A percentile compares a stretch with the other conserved stretches of the same genome.
Evolutionary conservation across 2,797 vertebrate species (phyloP).

Genomic region (Mionectes olivaceus): DNA sequence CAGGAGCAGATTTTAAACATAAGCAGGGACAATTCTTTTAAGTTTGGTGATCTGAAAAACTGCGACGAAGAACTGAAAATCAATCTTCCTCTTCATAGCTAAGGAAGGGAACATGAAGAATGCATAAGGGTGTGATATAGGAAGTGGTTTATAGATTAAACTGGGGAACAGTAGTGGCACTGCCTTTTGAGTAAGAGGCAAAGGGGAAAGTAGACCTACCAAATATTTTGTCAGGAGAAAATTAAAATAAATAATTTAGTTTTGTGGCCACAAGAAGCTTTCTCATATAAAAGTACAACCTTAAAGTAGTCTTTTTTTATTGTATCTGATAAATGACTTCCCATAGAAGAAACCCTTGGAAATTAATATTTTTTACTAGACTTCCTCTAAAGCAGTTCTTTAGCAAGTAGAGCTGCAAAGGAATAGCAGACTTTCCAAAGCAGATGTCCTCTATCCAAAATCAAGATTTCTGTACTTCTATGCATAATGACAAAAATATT

Average conservation of each 20-base stretch:
- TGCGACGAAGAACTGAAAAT: not conserved
- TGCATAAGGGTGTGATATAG: not conserved
- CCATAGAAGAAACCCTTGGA: not conserved
- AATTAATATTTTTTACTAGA: not conserved
- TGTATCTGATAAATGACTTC: not conserved
- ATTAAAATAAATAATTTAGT: not conserved
- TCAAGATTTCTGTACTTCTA: not conserved
- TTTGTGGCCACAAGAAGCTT: not conserved
- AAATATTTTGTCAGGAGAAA: not conserved
- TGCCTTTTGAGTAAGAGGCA: not conserved
- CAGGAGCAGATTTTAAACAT: not conserved
- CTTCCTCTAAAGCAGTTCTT: not conserved
- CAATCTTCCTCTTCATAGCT: not conserved
- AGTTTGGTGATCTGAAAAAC: constrained; percentile 7
- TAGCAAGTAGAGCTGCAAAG: not conserved
- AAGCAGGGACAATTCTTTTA: not conserved
- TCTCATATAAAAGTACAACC: not conserved
- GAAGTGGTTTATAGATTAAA: not conserved
- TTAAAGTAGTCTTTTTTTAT: not conserved
- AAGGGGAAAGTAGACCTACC: not conserved
- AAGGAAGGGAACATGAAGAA: not conserved
- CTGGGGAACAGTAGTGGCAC: not conserved
- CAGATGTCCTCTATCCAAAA: not conserved
- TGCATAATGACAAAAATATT: not conserved
- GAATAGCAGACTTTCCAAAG: not conserved